phyloP scores from a whole-genome alignment of 2,888 invertebrate species.

The Marasmarcha lunaedactyla region DNA sequence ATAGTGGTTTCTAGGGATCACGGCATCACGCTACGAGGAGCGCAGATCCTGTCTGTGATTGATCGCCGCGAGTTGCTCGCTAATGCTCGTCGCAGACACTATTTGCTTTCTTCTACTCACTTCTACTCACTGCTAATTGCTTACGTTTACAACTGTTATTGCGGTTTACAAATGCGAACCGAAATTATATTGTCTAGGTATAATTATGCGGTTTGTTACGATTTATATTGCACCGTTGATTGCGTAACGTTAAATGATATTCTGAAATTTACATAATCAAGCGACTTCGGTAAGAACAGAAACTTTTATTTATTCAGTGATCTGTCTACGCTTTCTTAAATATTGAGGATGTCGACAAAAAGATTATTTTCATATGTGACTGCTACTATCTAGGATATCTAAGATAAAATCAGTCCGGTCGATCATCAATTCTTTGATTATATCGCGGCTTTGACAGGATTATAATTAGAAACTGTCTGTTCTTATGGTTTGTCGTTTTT shows the following conservation, averaged over 20 bases:
- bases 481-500: slow-evolving; percentile 64
- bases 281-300: too few species aligned
- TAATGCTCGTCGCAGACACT: slow-evolving; percentile 5
- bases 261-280: too few species aligned
- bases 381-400: slow-evolving; percentile 50
- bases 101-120: not conserved
- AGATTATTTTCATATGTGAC: slow-evolving; percentile 18
- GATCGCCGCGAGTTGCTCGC: slow-evolving; percentile 28
- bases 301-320: too few species aligned
- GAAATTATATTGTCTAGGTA: too few species aligned
- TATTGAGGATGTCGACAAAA: too few species aligned
- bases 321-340: too few species aligned
- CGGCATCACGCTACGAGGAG: slow-evolving; percentile 58
- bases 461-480: slow-evolving; percentile 68
- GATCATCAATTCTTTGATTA: slow-evolving; percentile 65
- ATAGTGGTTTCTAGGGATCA: slow-evolving; percentile 37
- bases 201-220: too few species aligned
- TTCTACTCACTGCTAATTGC: slow-evolving; percentile 8
- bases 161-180: too few species aligned
- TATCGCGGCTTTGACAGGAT: slow-evolving; percentile 65
- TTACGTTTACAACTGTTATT: slow-evolving; percentile 5
- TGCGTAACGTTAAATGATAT: too few species aligned
- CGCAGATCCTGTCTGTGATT: slow-evolving; percentile 61
- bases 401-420: slow-evolving; percentile 38
- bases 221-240: too few species aligned